Percentiles rank a stretch among this genome's conserved stretches.
Conservation (phyloP, 2,113 vertebrate genomes). For the Cervus canadensis region DNA sequence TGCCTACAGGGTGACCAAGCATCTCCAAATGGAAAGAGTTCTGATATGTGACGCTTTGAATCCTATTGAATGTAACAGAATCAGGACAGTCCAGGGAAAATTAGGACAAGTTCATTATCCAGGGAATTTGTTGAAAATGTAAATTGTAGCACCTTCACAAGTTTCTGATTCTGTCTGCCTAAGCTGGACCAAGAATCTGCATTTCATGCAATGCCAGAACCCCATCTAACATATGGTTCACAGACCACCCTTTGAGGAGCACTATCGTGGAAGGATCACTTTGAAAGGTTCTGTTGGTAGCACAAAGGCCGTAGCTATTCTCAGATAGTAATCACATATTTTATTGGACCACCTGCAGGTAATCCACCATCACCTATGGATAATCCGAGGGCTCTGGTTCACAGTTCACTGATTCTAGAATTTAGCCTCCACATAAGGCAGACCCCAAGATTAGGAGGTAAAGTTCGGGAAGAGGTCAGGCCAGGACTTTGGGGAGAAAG, state of each 20-base stretch:
- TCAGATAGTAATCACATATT: neutral
- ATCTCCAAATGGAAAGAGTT: neutral
- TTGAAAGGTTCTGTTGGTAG: neutral
- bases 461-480: slow-evolving; percentile 43
- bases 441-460: slow-evolving; percentile 15
- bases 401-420: slow-evolving; percentile 41
- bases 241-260: neutral
- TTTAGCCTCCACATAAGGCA: slow-evolving; percentile 28
- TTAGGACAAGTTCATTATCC: neutral
- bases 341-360: neutral
- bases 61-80: neutral
- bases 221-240: neutral
- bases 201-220: neutral
- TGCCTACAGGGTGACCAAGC: neutral
- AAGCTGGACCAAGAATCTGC: neutral
- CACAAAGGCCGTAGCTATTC: neutral
- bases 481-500: neutral
- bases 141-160: neutral
- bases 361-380: neutral
- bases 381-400: neutral
- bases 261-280: neutral
- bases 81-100: neutral
- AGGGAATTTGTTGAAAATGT: neutral
- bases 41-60: neutral
- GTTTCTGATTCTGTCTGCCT: neutral